A percentile compares a stretch with the other conserved stretches of the same genome.
phyloP scores from a whole-genome alignment of 2,888 invertebrate species.

The Cephonodes hylas region DNA sequence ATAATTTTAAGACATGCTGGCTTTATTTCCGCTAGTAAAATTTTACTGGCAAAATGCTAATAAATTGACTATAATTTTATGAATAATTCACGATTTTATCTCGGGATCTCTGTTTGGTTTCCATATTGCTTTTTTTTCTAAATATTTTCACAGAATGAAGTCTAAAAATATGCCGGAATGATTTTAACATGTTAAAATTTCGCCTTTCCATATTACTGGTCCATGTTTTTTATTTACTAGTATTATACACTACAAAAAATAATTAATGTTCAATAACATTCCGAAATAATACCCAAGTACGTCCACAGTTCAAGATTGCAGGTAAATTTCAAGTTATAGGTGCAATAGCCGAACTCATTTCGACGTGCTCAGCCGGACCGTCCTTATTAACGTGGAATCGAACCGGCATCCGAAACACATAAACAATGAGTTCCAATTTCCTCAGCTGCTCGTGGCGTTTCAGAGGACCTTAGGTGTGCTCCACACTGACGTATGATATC shows the following conservation, averaged over 20 bases:
- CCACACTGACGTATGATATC: background rate
- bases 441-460: constrained; percentile 19
- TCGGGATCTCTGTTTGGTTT: no score
- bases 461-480: background rate
- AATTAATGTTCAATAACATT: background rate
- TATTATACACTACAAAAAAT: background rate
- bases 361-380: constrained; percentile 23
- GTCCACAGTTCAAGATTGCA: background rate
- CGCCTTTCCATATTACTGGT: no score
- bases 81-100: no score
- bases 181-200: no score
- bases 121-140: no score
- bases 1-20: no score
- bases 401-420: constrained; percentile 47
- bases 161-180: no score
- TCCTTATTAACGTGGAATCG: constrained; percentile 34
- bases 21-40: no score
- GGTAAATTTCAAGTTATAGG: constrained; percentile 21
- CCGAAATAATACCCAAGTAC: background rate
- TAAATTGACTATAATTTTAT: no score
- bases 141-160: no score
- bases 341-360: constrained; percentile 30
- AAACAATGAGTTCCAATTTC: constrained; percentile 60
- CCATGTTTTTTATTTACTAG: no score
- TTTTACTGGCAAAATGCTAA: no score